Evolutionary conservation across 1,140 invertebrate species (phyloP), one percentile per base, ranked within the genome.

Genomic region (Akabosia matsudoensis): DNA sequence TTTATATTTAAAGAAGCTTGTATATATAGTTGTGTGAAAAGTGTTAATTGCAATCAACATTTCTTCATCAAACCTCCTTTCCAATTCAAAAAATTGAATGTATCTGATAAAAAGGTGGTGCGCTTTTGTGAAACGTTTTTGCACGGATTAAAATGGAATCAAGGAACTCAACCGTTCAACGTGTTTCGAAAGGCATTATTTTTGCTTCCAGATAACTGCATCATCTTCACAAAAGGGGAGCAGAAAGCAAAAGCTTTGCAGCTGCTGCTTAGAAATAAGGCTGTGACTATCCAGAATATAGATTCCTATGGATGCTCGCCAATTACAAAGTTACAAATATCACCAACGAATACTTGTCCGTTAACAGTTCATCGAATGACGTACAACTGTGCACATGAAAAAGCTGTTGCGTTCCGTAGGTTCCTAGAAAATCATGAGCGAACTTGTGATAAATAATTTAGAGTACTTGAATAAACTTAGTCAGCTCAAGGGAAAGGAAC

Each of bases 1-100:
- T 70, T 70, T 70, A 31, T 70, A 31, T 70, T 70, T 31, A 70
- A 70, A 31, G 56, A 64, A 22, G 24, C 24, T 64, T 64, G 4
- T 64, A 64, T 22, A n/a, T 13, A 22, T 64, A 64, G 26, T 10
- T 22, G 22, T 22, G 7, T 28, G 7, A 24, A 22, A 64, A 28
- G 26, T 28, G n/a, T 4, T 7, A 64, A n/a, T 64, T 64, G 26
- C 24, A n/a, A n/a, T n/a, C n/a, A n/a, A 64, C 56, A 64, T 64
- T 64, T 64, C 56, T 64, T 64, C 26, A 64, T 64, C 7, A 64
- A 64, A 64, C 56, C 56, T 28, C 56, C 56, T 7, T 64, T n/a
- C 24, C 4, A 64, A 22, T 64, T 10, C 56, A 22, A 64, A 10
- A 22, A n/a, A 22, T 24, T 64, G 7, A 10, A 10, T 64, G 56